Evolutionary conservation across 2,797 vertebrate species (phyloP).

Genomic region (Myotis planiceps): DNA sequence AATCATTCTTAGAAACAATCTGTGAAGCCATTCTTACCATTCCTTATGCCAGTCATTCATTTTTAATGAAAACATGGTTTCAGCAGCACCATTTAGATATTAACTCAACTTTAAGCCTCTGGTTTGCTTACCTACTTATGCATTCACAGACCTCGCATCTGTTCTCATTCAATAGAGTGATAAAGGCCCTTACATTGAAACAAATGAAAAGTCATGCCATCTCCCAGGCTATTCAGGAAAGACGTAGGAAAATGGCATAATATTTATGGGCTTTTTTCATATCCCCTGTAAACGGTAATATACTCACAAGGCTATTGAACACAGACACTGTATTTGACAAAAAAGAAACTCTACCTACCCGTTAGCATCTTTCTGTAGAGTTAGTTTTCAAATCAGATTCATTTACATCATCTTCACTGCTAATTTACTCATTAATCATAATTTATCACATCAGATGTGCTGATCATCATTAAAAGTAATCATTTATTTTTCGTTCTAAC

Average conservation of each 20-base stretch:
- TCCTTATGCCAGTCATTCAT: not conserved
- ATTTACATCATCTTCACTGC: constrained; percentile 76
- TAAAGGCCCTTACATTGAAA: constrained; percentile 1
- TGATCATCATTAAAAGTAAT: constrained; percentile 80
- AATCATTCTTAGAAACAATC: not conserved
- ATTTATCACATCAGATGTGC: constrained; percentile 80
- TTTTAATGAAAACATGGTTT: not conserved
- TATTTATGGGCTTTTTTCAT: constrained; percentile 13
- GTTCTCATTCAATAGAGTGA: not conserved
- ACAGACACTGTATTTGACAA: constrained; percentile 9
- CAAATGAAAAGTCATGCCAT: not conserved
- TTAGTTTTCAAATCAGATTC: constrained; percentile 67
- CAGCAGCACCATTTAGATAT: not conserved
- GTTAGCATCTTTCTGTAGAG: constrained; percentile 57
- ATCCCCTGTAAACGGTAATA: constrained; percentile 43
- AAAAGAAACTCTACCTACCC: constrained; percentile 12
- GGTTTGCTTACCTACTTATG: not conserved
- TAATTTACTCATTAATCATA: constrained; percentile 83
- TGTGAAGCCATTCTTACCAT: constrained; percentile 12
- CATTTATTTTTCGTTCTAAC: constrained; percentile 80
- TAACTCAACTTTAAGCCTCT: not conserved
- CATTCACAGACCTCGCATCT: not conserved
- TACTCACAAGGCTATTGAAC: not conserved
- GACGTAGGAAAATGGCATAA: not conserved
- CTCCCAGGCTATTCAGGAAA: not conserved